Conservation (phyloP, 2,888 invertebrate species). For the Drosophila melanosoma region DNA sequence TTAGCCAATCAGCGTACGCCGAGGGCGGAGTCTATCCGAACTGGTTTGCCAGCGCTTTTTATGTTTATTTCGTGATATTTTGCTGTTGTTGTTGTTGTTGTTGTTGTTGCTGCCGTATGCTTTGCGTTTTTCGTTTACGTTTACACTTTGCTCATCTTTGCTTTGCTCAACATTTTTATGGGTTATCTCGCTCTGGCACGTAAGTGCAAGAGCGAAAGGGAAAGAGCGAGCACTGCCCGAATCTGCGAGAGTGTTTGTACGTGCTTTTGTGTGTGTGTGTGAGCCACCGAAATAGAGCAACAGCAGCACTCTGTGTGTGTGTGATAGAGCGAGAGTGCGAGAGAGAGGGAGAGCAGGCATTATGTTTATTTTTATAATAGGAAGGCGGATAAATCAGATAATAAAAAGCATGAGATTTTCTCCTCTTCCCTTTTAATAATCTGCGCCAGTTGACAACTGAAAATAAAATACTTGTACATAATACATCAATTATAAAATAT, state of each 20-base stretch:
- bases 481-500: background rate
- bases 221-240: conserved; percentile 45
- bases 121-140: conserved; percentile 68
- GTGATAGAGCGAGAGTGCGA: conserved; percentile 5
- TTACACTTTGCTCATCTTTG: conserved; percentile 78
- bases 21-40: conserved; percentile 83
- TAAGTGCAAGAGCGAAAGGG: conserved; percentile 60
- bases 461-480: background rate
- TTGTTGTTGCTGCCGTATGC: conserved; percentile 53
- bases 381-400: conserved; percentile 52
- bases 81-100: conserved; percentile 55
- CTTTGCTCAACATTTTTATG: conserved; percentile 75
- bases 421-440: conserved; percentile 58
- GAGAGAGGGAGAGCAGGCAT: conserved; percentile 33
- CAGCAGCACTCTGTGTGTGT: background rate
- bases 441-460: conserved; percentile 64
- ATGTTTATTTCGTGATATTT: conserved; percentile 69
- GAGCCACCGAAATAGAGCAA: conserved; percentile 40
- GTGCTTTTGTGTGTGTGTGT: conserved; percentile 13
- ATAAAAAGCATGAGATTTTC: conserved; percentile 32
- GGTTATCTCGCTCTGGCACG: conserved; percentile 83
- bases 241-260: conserved; percentile 39
- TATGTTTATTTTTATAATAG: conserved; percentile 20
- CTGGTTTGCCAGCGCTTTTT: conserved; percentile 77
- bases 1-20: conserved; percentile 82